A percentile compares a stretch with the other conserved stretches of the same genome.
These are phyloP conservation scores for Ctenodactylus gundi DNA, from an alignment of 2,113 vertebrate species.

Conservation along the genomic window DNA sequence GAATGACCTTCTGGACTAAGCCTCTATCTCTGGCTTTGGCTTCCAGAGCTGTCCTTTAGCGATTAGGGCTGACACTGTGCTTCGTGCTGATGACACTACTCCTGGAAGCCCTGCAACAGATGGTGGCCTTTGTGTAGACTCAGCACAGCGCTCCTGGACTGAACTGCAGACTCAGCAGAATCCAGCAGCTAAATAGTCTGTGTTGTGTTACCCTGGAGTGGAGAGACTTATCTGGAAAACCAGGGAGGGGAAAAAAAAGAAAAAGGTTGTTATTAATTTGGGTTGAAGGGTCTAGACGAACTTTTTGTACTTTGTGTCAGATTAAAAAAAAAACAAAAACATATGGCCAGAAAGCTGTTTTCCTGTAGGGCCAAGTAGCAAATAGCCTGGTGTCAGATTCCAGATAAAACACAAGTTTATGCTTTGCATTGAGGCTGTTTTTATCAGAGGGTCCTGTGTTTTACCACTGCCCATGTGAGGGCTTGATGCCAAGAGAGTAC, in stretches of 20 bases:
- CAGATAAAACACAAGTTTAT: slow-evolving; percentile 48
- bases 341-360: not conserved
- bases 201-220: not conserved
- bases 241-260: not conserved
- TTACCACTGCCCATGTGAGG: slow-evolving; percentile 9
- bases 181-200: not conserved
- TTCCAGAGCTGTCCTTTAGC: not conserved
- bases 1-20: not conserved
- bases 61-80: not conserved
- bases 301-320: slow-evolving; percentile 13
- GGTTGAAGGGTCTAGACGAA: not conserved
- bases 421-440: slow-evolving; percentile 27
- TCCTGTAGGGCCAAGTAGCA: not conserved
- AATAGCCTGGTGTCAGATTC: slow-evolving; percentile 40
- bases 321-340: slow-evolving; percentile 43
- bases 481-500: not conserved
- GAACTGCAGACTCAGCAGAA: not conserved
- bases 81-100: slow-evolving; percentile 41
- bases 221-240: slow-evolving; percentile 38
- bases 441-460: slow-evolving; percentile 36
- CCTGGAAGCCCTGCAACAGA: slow-evolving; percentile 51
- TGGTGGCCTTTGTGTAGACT: slow-evolving; percentile 21
- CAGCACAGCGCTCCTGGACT: not conserved
- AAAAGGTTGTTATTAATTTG: not conserved
- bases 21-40: not conserved